Evolutionary conservation across 2,888 invertebrate species (phyloP).

Genomic region (Cataglyphis livida): DNA sequence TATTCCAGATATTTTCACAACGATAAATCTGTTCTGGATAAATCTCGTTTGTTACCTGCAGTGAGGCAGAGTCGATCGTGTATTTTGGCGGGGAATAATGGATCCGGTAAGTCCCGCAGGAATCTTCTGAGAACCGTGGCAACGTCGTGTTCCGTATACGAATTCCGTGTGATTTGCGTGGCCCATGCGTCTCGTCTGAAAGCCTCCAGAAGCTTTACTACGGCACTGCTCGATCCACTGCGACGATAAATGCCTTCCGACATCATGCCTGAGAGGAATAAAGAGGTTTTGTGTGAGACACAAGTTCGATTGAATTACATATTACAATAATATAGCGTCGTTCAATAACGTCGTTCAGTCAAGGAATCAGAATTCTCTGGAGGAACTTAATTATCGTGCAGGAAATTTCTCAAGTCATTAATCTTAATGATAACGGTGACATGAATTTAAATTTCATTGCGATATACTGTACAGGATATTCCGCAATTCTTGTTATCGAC

Average conservation of each 20-base stretch:
- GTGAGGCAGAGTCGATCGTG: constrained; percentile 90
- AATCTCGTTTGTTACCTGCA: constrained; percentile 87
- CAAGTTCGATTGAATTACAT: not conserved
- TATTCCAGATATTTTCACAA: not conserved
- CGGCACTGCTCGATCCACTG: constrained; percentile 92
- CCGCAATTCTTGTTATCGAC: not conserved
- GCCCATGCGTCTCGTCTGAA: constrained; percentile 94
- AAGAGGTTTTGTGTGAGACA: not conserved
- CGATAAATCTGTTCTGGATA: not conserved
- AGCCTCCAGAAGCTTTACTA: constrained; percentile 90
- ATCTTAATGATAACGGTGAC: constrained; percentile 5
- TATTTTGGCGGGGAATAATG: constrained; percentile 91
- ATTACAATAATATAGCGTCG: not conserved
- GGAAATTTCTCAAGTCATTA: not conserved
- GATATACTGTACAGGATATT: not conserved
- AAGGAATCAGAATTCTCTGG: not conserved
- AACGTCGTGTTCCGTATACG: constrained; percentile 95
- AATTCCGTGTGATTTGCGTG: constrained; percentile 91
- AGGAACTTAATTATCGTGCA: constrained; percentile 9
- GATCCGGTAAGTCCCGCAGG: constrained; percentile 95
- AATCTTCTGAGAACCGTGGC: constrained; percentile 95
- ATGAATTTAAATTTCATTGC: not conserved
- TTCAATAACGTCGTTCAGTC: not conserved
- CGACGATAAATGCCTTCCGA: constrained; percentile 96
- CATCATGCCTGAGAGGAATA: constrained; percentile 89